Percentiles rank a stretch among this genome's conserved stretches.
Evolutionary conservation across 2,113 vertebrate genomes (phyloP).

Genomic region (Carettochelys insculpta): DNA sequence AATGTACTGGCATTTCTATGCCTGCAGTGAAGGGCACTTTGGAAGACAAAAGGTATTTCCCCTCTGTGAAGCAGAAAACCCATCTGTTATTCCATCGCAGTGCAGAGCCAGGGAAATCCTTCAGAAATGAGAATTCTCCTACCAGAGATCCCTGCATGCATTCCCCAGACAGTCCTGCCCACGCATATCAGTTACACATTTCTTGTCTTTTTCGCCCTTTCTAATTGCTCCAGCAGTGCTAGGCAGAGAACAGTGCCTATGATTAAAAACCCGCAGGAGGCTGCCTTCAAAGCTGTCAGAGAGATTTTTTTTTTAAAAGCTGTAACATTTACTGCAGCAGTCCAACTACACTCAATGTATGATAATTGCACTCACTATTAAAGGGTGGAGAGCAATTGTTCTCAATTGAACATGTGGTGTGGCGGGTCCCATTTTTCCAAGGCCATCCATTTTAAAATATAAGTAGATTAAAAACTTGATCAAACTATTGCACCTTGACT

Average conservation of each 20-base stretch:
- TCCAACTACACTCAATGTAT: not conserved
- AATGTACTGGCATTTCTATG: slow-evolving; percentile 1
- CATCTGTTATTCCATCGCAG: slow-evolving; percentile 62
- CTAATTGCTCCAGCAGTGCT: slow-evolving; percentile 7
- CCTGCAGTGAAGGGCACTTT: slow-evolving; percentile 42
- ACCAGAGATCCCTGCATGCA: slow-evolving; percentile 63
- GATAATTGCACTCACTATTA: not conserved
- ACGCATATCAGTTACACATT: slow-evolving; percentile 1
- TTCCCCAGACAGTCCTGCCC: slow-evolving; percentile 52
- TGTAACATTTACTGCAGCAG: not conserved
- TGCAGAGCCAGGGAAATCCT: slow-evolving; percentile 69
- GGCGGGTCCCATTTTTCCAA: not conserved
- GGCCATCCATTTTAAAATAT: not conserved
- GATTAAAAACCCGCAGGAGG: slow-evolving; percentile 50
- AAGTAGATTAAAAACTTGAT: not conserved
- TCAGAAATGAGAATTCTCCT: slow-evolving; percentile 33
- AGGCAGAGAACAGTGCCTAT: slow-evolving; percentile 28
- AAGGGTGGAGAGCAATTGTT: not conserved
- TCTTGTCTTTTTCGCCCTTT: slow-evolving; percentile 20
- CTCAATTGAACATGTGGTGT: not conserved
- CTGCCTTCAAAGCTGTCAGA: slow-evolving; percentile 31
- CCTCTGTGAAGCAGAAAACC: slow-evolving; percentile 48
- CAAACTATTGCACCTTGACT: not conserved
- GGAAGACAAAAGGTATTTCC: slow-evolving; percentile 67
- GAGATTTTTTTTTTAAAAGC: not conserved